Percentiles rank a stretch among this genome's conserved stretches.
These are phyloP conservation scores for Cerastoderma edule DNA, from an alignment of 2,888 invertebrate genomes.

Conservation along the genomic window DNA sequence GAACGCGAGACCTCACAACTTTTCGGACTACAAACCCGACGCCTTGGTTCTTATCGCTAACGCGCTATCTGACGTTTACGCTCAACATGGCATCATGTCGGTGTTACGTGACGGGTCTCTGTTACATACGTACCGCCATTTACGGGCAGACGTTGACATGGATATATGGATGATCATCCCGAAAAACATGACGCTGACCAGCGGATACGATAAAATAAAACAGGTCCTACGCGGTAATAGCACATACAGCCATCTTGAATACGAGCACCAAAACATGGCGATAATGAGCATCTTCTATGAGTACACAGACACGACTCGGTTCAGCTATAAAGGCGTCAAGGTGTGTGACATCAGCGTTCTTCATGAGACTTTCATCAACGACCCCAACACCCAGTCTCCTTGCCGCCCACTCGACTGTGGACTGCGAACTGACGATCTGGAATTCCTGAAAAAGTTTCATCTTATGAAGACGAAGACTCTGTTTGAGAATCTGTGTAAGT, in stretches of 20 bases:
- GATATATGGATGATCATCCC: slow-evolving; percentile 34
- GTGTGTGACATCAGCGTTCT: slow-evolving; percentile 25
- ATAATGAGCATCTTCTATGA: slow-evolving; percentile 23
- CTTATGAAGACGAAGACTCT: slow-evolving; percentile 9
- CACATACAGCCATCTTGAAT: slow-evolving; percentile 12
- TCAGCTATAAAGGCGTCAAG: slow-evolving; percentile 20
- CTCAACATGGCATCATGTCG: slow-evolving; percentile 16
- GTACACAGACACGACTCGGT: slow-evolving; percentile 22
- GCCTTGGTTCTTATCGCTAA: slow-evolving; percentile 22
- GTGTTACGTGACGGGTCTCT: slow-evolving; percentile 26
- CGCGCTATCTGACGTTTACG: slow-evolving; percentile 25
- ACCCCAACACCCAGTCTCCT: slow-evolving; percentile 22
- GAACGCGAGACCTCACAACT: slow-evolving; percentile 18
- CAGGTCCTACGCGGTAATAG: slow-evolving; percentile 15
- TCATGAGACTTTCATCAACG: slow-evolving; percentile 32
- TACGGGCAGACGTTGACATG: slow-evolving; percentile 25
- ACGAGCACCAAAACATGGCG: slow-evolving; percentile 23
- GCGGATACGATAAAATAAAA: slow-evolving; percentile 18
- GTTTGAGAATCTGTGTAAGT: slow-evolving; percentile 28
- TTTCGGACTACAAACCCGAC: slow-evolving; percentile 26
- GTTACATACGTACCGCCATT: slow-evolving; percentile 16
- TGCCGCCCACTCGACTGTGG: slow-evolving; percentile 22
- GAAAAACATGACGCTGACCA: slow-evolving; percentile 24
- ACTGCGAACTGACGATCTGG: slow-evolving; percentile 12
- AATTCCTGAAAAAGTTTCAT: slow-evolving; percentile 10